Evolutionary conservation across 2,113 vertebrate species (phyloP).

Genomic region (Callocephalon fimbriatum): DNA sequence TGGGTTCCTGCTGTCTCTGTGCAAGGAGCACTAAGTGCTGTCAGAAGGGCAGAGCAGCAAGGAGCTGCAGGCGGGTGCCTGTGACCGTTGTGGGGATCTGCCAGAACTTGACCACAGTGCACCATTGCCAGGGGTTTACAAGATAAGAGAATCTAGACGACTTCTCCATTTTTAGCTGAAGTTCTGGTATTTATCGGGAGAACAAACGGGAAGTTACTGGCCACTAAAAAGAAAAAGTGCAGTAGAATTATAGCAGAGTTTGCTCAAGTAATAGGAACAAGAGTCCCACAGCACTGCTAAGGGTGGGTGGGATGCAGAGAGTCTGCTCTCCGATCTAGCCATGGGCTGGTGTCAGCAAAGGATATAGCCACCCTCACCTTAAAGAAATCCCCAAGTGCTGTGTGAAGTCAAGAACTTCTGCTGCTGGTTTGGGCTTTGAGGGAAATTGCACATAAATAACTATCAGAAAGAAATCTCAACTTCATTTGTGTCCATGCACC

Average conservation of each 20-base stretch:
- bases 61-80: fast-evolving
- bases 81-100: background rate
- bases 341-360: background rate
- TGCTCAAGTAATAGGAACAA: constrained; percentile 2
- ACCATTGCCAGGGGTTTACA: background rate
- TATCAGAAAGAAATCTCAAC: background rate
- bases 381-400: constrained; percentile 7
- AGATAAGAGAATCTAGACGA: constrained; percentile 26
- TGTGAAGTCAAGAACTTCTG: background rate
- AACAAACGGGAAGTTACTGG: constrained; percentile 52
- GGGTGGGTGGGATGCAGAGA: background rate
- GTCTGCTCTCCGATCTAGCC: background rate
- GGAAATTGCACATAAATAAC: background rate
- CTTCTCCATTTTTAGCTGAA: constrained; percentile 72
- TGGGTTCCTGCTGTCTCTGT: background rate
- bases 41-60: background rate
- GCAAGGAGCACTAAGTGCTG: background rate
- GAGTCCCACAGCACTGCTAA: background rate
- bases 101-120: background rate
- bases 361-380: background rate
- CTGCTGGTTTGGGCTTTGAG: background rate
- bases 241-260: constrained; percentile 33
- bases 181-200: constrained; percentile 61
- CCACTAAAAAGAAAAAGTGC: constrained; percentile 51
- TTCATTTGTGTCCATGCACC: background rate